Evolutionary conservation across 2,113 vertebrate genomes (phyloP).

Genomic region (Tor tambroides): DNA sequence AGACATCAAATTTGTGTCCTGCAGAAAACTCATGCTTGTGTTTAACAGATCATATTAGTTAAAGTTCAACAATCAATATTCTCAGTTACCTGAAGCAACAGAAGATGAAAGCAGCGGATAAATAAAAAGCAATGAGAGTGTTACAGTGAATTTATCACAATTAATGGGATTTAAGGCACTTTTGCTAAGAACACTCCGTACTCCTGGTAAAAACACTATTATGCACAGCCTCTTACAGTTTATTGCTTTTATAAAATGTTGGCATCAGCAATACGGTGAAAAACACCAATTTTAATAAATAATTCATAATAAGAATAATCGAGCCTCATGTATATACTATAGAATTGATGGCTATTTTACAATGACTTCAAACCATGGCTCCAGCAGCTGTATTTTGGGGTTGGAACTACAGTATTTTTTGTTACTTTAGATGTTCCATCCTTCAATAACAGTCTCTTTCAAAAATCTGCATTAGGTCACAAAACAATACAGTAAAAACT

Average conservation of each 20-base stretch:
- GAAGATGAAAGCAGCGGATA: neutral
- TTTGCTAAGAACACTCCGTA: neutral
- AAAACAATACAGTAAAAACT: too few relatives aligned
- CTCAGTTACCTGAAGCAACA: neutral
- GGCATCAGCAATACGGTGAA: neutral
- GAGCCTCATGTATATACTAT: neutral
- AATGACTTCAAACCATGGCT: neutral
- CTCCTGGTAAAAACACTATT: neutral
- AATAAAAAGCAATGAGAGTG: neutral
- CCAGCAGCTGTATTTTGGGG: neutral
- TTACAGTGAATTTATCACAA: neutral
- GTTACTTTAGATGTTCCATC: too few relatives aligned
- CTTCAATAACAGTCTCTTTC: too few relatives aligned
- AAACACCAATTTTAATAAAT: neutral
- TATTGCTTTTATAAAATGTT: neutral
- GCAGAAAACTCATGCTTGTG: neutral
- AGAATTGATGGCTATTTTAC: neutral
- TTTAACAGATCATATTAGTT: neutral
- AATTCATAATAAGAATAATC: neutral
- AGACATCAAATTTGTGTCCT: neutral
- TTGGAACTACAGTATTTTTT: neutral
- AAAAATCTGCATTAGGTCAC: too few relatives aligned
- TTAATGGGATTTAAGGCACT: neutral
- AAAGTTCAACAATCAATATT: neutral
- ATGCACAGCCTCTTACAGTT: neutral